Evolutionary conservation across 1,140 invertebrate species (phyloP).

Genomic region (Andricus grossulariae): DNA sequence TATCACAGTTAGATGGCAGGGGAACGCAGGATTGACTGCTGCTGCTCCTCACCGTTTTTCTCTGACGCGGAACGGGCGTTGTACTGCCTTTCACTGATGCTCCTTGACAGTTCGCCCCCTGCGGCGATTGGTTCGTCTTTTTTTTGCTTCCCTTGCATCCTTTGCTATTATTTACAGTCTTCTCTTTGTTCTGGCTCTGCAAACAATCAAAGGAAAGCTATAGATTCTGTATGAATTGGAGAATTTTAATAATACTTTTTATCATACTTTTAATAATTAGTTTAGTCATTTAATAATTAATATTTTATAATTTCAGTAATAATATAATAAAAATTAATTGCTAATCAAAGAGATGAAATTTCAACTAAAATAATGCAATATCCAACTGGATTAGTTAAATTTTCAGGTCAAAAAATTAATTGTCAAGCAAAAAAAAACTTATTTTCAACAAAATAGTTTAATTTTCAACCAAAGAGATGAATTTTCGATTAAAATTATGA

Average conservation of each 20-base stretch:
- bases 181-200: constrained; percentile 67
- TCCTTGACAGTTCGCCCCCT: constrained; percentile 62
- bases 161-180: constrained; percentile 60
- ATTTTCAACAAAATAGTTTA: too few relatives aligned
- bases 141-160: constrained; percentile 61
- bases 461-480: too few relatives aligned
- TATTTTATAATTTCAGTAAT: too few relatives aligned
- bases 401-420: too few relatives aligned
- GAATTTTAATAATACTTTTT: background rate
- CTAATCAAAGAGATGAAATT: too few relatives aligned
- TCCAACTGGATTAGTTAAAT: too few relatives aligned
- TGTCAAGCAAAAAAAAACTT: too few relatives aligned
- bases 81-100: constrained; percentile 49
- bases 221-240: too few relatives aligned
- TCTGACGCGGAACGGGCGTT: constrained; percentile 56
- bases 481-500: too few relatives aligned
- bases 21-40: constrained; percentile 61
- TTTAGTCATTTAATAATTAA: too few relatives aligned
- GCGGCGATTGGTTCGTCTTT: constrained; percentile 64
- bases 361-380: too few relatives aligned
- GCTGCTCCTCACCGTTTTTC: constrained; percentile 60
- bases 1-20: constrained; percentile 74
- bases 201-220: constrained; percentile 33
- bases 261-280: background rate
- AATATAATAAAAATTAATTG: too few relatives aligned